Base-by-base conservation (phyloP, 2,113 vertebrate genomes). In the Acrocephalus arundinaceus region DNA sequence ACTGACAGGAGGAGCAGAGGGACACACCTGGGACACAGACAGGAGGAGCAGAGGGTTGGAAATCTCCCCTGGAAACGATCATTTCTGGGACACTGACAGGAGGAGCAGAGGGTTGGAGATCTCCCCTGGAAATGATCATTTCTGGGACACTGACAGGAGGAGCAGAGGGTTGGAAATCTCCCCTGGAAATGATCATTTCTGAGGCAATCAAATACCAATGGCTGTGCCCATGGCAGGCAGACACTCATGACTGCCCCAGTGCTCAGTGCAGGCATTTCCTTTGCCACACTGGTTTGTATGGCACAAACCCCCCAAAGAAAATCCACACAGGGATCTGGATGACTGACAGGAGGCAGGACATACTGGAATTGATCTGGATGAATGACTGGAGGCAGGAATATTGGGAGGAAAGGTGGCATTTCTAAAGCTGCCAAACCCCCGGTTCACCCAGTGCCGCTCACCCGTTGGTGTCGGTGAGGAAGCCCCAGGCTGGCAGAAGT, bases 401-500 rank as follows among this genome's bases (percentile, higher is more conserved):
- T 4, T 8, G 10, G 6, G 14, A 28, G 12, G 0, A 68, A 48
- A 73, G 24, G 8, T 6, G 35, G 9, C 9, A 16, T 59, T 62
- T 87, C 70, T 59, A 16, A 54, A 45, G 21, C 43, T 25, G 9
- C 16, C 39, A 15, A 15, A 45, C 2, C 1, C 4, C n/a, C 4
- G 0, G 13, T 6, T 61, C 13, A 24, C 8, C 3, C 55, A 20
- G 63, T 0, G 30, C 22, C 9, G 23, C 94, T 92, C 83, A 96
- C 93, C 90, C 12, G 35, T 12, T 1, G 98, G 98, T 1, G 96
- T 93, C 8, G 98, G 94, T 11, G 97, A 97, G 35, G 97, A 96
- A 82, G 98, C 98, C 51, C 98, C 98, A 10, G 97, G 77, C 30
- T 98, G 96, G 97, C 99, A 99, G 96, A 98, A 99, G 89, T 98